Percentiles rank a stretch among this genome's conserved stretches.
These are phyloP conservation scores for Mellivora capensis DNA, from an alignment of 2,113 vertebrate genomes.

Conservation along the genomic window DNA sequence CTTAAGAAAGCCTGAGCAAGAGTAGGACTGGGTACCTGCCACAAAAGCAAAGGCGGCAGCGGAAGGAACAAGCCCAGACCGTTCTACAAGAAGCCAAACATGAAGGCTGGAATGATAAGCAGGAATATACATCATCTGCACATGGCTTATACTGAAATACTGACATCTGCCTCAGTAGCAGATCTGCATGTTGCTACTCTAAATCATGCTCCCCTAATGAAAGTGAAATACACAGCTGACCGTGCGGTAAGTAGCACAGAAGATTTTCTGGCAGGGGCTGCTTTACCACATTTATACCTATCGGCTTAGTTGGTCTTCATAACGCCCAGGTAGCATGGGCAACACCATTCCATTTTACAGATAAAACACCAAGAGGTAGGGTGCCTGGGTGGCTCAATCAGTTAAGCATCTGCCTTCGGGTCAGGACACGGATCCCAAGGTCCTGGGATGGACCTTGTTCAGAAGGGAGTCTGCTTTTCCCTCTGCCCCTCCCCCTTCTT, in stretches of 20 bases:
- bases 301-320: neutral
- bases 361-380: neutral
- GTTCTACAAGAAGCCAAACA: neutral
- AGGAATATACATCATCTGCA: neutral
- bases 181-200: neutral
- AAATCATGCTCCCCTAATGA: neutral
- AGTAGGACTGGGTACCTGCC: neutral
- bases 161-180: neutral
- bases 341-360: neutral
- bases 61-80: neutral
- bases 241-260: accelerated
- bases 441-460: neutral
- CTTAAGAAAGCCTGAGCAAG: neutral
- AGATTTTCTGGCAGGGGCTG: neutral
- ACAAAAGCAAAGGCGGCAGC: neutral
- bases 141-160: neutral
- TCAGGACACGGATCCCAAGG: neutral
- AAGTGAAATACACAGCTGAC: neutral
- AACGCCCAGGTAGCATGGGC: accelerated
- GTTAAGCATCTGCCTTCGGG: neutral
- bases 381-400: neutral
- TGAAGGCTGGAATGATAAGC: neutral
- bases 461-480: neutral
- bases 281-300: neutral
- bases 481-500: neutral